Evolutionary conservation across 2,113 vertebrate genomes (phyloP).

Genomic region (Thryonomys swinderianus): DNA sequence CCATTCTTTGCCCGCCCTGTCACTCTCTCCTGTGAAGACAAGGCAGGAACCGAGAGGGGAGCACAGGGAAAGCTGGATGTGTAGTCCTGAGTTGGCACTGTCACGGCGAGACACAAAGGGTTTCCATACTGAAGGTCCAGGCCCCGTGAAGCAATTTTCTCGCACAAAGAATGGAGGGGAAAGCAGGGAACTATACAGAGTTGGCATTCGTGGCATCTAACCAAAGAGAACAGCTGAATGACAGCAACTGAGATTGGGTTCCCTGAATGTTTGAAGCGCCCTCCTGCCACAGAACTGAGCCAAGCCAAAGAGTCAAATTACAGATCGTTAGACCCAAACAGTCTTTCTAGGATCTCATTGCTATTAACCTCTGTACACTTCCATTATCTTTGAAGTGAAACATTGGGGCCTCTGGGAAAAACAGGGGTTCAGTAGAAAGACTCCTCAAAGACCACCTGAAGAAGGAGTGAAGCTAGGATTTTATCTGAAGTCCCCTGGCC

Average conservation of each 20-base stretch:
- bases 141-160: neutral
- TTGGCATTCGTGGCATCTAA: neutral
- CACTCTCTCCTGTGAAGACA: neutral
- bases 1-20: neutral
- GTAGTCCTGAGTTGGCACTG: neutral
- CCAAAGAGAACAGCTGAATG: conserved; percentile 41
- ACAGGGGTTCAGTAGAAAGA: neutral
- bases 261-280: neutral
- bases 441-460: neutral
- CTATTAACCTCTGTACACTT: neutral
- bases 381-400: neutral
- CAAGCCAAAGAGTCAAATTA: conserved; percentile 57
- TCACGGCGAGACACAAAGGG: conserved; percentile 8
- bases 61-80: neutral
- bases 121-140: conserved; percentile 18
- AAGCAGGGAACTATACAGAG: neutral
- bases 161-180: neutral
- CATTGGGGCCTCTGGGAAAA: conserved; percentile 9
- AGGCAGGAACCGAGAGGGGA: neutral
- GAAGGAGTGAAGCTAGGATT: neutral
- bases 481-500: neutral
- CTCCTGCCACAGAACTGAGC: conserved; percentile 8
- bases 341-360: conserved; percentile 40
- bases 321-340: conserved; percentile 13
- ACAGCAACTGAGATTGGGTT: conserved; percentile 12